Evolutionary conservation across 2,113 vertebrate genomes (phyloP), one percentile per base, ranked within the genome.

Genomic region (Crotalus helleri): DNA sequence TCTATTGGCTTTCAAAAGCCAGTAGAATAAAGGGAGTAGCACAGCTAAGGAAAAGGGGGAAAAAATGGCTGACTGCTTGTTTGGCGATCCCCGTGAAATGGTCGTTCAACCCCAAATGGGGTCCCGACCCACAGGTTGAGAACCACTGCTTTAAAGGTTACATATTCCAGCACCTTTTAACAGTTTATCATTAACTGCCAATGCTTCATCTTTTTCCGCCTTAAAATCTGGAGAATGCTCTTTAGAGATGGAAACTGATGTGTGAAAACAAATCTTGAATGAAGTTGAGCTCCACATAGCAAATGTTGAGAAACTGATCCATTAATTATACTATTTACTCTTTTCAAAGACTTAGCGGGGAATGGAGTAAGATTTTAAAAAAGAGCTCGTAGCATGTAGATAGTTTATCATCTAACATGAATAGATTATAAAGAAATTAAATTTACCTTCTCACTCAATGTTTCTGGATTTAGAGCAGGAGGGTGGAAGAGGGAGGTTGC

Each of bases 241-340:
- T 96, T 96, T 0, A 0, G 95, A 97, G 96, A 96, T 93, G 88
- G 91, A 93, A 95, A 95, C 74, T 7, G 0, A 93, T 93, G 46
- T 0, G 6, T 57, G 87, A 94, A 96, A 96, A 95, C 95, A 94
- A 96, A 96, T 95, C 87, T 92, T 93, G 96, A 95, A 97, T 93
- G 95, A 97, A 96, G 93, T 91, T 93, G 95, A 96, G 96, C 95
- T 97, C 96, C 94, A 96, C 95, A 94, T 17, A 97, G 96, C 97
- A 96, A 95, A 93, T 96, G 94, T 95, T 97, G 94, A 95, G 95
- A 96, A 94, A 97, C 81, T 95, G 95, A 97, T 95, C 96, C 92
- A 95, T 97, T 97, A 97, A 98, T 97, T 97, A 97, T 94, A 97
- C 96, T 90, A 95, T 96, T 51, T 96, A 97, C 96, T 94, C 6